These are phyloP conservation scores for Drosophila nigricruria DNA, from an alignment of 2,888 invertebrate genomes.

Conservation along the genomic window DNA sequence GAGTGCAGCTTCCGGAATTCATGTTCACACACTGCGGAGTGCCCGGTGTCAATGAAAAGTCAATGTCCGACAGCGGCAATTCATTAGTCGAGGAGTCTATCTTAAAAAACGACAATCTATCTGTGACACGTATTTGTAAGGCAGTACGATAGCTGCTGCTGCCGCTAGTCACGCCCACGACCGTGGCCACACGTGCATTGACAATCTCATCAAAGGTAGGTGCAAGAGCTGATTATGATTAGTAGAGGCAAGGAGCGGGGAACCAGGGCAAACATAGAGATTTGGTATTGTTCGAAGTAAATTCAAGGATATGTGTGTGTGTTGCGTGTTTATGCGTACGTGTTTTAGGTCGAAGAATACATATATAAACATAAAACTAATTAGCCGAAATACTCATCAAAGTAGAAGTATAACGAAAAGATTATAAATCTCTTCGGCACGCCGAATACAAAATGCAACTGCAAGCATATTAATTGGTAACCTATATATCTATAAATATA, in stretches of 20 bases:
- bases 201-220: conserved; percentile 42
- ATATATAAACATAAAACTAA: conserved; percentile 68
- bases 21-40: conserved; percentile 66
- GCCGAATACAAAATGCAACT: conserved; percentile 40
- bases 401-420: conserved; percentile 31
- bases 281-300: conserved; percentile 7
- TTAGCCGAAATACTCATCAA: conserved; percentile 57
- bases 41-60: conserved; percentile 85
- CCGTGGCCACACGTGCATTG: conserved; percentile 25
- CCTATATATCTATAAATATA: neutral
- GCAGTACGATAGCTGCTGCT: conserved; percentile 48
- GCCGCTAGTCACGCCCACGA: conserved; percentile 19
- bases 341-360: conserved; percentile 44
- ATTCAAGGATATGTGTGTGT: neutral
- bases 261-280: neutral
- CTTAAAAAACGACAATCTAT: conserved; percentile 81
- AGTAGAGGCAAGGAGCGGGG: conserved; percentile 7
- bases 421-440: conserved; percentile 26
- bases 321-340: conserved; percentile 14
- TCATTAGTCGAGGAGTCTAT: conserved; percentile 89
- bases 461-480: conserved; percentile 20
- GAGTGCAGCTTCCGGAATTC: conserved; percentile 16
- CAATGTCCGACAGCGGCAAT: conserved; percentile 88
- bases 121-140: conserved; percentile 81
- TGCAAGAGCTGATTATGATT: conserved; percentile 14